phyloP scores from a whole-genome alignment of 2,797 vertebrate genomes.

The Cheirogaleus major region DNA sequence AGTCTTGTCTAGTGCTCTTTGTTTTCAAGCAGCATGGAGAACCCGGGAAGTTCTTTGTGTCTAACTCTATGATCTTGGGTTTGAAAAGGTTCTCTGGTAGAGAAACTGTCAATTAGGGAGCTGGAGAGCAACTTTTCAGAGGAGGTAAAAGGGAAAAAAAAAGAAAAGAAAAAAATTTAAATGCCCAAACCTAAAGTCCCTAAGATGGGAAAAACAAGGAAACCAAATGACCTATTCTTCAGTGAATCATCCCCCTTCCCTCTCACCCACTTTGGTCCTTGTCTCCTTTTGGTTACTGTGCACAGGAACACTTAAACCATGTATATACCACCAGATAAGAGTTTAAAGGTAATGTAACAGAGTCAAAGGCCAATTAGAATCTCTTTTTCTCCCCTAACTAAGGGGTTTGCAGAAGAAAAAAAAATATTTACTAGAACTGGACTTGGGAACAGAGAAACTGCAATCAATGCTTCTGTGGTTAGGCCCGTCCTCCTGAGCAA shows the following conservation, averaged over 20 bases:
- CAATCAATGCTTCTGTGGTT: slow-evolving; percentile 79
- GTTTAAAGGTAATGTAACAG: slow-evolving; percentile 78
- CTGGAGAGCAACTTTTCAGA: slow-evolving; percentile 23
- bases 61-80: slow-evolving; percentile 3
- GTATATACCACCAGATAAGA: slow-evolving; percentile 69
- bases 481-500: slow-evolving; percentile 80
- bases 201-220: slow-evolving; percentile 32
- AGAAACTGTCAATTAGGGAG: slow-evolving; percentile 29
- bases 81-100: slow-evolving; percentile 33
- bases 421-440: slow-evolving; percentile 78
- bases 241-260: background rate
- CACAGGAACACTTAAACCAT: slow-evolving; percentile 71
- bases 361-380: slow-evolving; percentile 73
- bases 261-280: slow-evolving; percentile 55
- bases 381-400: slow-evolving; percentile 72
- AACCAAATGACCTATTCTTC: slow-evolving; percentile 45
- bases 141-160: slow-evolving; percentile 44
- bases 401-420: slow-evolving; percentile 65
- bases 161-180: slow-evolving; percentile 45
- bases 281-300: slow-evolving; percentile 72
- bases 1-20: background rate
- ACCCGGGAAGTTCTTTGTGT: background rate
- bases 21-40: slow-evolving; percentile 46
- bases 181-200: slow-evolving; percentile 37
- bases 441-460: slow-evolving; percentile 72